Percentiles rank a stretch among this genome's conserved stretches.
Evolutionary conservation across 2,888 invertebrate genomes (phyloP).

Genomic region (Griposia aprilina): DNA sequence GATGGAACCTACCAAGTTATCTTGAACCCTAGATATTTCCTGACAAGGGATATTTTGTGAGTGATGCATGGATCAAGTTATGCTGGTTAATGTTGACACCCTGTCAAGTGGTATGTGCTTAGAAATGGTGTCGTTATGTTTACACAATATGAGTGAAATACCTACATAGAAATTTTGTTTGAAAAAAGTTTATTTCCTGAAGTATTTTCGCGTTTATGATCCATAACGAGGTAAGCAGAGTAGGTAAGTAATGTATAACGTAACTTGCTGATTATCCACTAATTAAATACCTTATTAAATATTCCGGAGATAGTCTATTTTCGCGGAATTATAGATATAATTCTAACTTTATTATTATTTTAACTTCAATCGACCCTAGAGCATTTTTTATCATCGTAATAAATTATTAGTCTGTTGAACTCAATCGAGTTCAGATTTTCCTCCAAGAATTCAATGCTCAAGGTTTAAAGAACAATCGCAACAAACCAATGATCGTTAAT

Average conservation of each 20-base stretch:
- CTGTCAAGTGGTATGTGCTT: constrained; percentile 23
- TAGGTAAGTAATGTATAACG: constrained; percentile 27
- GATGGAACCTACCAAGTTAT: constrained; percentile 45
- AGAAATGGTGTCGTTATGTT: constrained; percentile 33
- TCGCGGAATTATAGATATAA: background rate
- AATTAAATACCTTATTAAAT: constrained; percentile 10
- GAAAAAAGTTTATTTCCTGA: constrained; percentile 16
- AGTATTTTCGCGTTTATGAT: constrained; percentile 41
- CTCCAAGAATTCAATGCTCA: constrained; percentile 30
- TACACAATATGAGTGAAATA: constrained; percentile 43
- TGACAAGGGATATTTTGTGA: background rate
- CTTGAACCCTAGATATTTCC: constrained; percentile 43
- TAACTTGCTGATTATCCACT: constrained; percentile 17
- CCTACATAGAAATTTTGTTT: constrained; percentile 13
- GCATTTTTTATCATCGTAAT: background rate
- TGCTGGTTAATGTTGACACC: constrained; percentile 44
- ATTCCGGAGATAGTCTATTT: background rate
- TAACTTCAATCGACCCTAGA: background rate
- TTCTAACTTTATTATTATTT: background rate
- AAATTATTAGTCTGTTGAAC: constrained; percentile 4
- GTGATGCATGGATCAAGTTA: constrained; percentile 18
- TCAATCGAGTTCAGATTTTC: constrained; percentile 26
- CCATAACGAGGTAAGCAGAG: constrained; percentile 41
- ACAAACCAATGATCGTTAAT: constrained; percentile 20
- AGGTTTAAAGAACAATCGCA: constrained; percentile 37